These are phyloP conservation scores for Takifugu ocellatus DNA, from an alignment of 2,797 vertebrate species.

Conservation along the genomic window DNA sequence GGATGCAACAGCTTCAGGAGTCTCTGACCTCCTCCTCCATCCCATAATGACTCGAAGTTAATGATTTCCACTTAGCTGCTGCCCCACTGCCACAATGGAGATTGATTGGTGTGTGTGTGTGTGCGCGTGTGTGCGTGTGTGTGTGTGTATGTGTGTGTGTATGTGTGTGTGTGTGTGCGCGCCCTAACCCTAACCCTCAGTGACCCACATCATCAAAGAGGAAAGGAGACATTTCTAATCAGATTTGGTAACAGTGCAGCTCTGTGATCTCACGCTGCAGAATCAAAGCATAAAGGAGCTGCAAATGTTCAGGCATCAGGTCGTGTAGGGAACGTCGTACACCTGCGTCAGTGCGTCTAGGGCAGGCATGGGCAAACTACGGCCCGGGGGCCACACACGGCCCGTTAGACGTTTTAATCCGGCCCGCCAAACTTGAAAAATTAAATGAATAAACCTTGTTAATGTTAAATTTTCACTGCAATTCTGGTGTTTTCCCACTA, in stretches of 20 bases:
- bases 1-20: slow-evolving; percentile 27
- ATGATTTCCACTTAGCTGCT: slow-evolving; percentile 72
- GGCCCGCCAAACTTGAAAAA: no score
- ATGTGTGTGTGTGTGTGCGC: slow-evolving; percentile 28
- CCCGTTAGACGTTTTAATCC: no score
- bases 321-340: no score
- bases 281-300: no score
- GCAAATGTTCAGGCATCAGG: no score
- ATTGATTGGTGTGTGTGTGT: slow-evolving; percentile 62
- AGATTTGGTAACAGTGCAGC: slow-evolving; percentile 14
- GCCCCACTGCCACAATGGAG: slow-evolving; percentile 63
- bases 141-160: slow-evolving; percentile 36
- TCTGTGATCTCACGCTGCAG: no score
- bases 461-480: no score
- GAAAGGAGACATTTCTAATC: slow-evolving; percentile 30
- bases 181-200: no score
- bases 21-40: slow-evolving; percentile 66
- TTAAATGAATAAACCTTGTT: no score
- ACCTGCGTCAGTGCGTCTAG: slow-evolving; percentile 5
- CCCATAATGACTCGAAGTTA: slow-evolving; percentile 72
- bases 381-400: no score
- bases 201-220: slow-evolving; percentile 20
- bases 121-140: slow-evolving; percentile 22
- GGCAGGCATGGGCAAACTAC: no score
- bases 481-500: no score